A percentile compares a stretch with the other conserved stretches of the same genome.
Evolutionary conservation across 1,140 invertebrate species (phyloP).

Genomic region (Schmidtea mediterranea): DNA sequence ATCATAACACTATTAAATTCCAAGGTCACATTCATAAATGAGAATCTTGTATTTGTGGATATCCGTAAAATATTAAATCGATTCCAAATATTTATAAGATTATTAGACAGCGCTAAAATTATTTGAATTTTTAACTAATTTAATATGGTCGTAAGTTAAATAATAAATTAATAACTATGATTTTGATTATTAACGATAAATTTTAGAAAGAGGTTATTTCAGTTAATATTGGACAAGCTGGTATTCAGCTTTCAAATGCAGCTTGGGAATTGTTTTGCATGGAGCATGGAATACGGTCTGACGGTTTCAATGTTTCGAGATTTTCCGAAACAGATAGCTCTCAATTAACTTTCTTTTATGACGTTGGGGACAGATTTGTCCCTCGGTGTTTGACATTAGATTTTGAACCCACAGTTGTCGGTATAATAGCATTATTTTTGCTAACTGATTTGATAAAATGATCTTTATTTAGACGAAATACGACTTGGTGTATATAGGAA

Average conservation of each 20-base stretch:
- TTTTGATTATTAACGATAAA: no score
- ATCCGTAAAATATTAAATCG: no score
- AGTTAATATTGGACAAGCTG: conserved; percentile 11
- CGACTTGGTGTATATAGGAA: conserved; percentile 33
- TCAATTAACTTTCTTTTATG: background rate
- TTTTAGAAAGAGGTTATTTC: conserved; percentile 41
- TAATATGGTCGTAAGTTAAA: no score
- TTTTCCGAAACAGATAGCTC: background rate
- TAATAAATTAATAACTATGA: no score
- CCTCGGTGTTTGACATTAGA: conserved; percentile 37
- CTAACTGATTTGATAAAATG: conserved; percentile 16
- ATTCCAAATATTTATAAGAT: no score
- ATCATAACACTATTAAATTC: no score
- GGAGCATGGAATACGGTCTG: background rate
- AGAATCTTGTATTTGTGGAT: no score
- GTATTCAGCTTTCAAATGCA: background rate
- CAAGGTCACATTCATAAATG: no score
- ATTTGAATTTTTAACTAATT: no score
- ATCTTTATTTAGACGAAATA: conserved; percentile 30
- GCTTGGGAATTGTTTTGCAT: background rate
- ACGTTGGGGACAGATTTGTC: conserved; percentile 46
- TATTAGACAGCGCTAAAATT: no score
- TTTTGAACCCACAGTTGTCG: conserved; percentile 13
- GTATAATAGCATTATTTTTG: conserved; percentile 3
- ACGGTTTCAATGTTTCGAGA: conserved; percentile 11